Base-by-base conservation (phyloP, 2,113 vertebrate species). In the Callopanchax toddi region DNA sequence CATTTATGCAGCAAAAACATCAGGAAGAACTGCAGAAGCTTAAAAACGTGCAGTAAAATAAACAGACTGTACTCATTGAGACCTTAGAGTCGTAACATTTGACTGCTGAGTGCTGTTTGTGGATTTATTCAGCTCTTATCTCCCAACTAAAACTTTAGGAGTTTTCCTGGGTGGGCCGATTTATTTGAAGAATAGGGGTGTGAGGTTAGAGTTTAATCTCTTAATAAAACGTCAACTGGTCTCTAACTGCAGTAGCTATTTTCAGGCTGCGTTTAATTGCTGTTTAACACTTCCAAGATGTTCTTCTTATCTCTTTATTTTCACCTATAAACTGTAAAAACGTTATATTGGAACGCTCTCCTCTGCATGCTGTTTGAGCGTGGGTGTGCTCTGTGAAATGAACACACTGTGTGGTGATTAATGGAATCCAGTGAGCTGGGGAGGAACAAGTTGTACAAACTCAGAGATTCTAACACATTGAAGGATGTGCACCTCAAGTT, bases 391-490 rank as follows among this genome's bases (percentile, higher is more conserved):
- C 61, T 26, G 52, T 0, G 0, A 53, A 65, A 58, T 7, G 16
- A 79, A 44, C 71, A 79, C 26, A 16, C 60, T 29, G n/a, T 80
- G 71, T 73, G 60, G 63, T 40, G 43, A 74, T 82, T 81, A 79
- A 74, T 81, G 73, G 71, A 79, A 83, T 48, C 56, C 74, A 61
- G 50, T 15, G 25, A 60, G 71, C 26, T 42, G 53, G 58, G 51
- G 61, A 34, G 18, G 40, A 48, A 18, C 6, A 25, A 52, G 26
- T n/a, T 44, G 59, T 22, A 21, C 43, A 49, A 62, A 81, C 71
- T 67, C 73, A 60, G 68, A 63, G 40, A 57, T 32, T 8, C 10
- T 43, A 50, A 59, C 68, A 66, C 60, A 72, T 61, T 56, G 54
- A 37, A 43, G 43, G 43, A 64, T 76, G 45, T 55, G 57, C 71